Evolutionary conservation across 2,797 vertebrate genomes (phyloP), one percentile per base, ranked within the genome.

Genomic region (Microchirus variegatus): DNA sequence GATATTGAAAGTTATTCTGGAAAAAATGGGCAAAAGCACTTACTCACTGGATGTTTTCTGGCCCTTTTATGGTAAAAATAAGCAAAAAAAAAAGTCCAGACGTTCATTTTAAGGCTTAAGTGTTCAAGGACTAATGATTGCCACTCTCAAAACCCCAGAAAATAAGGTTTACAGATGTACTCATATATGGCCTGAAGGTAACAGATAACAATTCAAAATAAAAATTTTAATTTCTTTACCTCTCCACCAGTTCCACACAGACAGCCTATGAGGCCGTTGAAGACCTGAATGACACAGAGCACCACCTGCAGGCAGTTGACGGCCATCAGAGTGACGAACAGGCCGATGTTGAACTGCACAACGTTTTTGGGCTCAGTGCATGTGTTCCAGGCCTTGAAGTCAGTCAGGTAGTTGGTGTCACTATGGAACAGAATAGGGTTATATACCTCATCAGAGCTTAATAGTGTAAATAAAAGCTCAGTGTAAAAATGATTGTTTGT

Each of bases 231-330:
- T 26, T 3, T 26, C 7, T 10, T 4, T 46, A 17, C 49, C 1
- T 43, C 10, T n/a, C 17, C 22, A 10, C 91, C 90, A 62, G 87
- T 81, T 62, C 92, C 93, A 48, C 84, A 93, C 49, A 94, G 36
- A 59, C 93, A 94, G 17, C 93, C 93, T 0, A 88, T 47, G 2
- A 94, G 75, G 6, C 93, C 90, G 14, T 93, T 94, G 80, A 94
- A 59, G 66, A 89, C 75, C 84, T 94, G 92, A n/a, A 59, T 2
- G 37, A 35, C 62, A 31, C 92, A 93, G 38, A 95, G 85, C 45
- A 91, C 6, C 31, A 74, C 7, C 78, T 94, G 87, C 67, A 92
- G 18, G 3, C 10, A 1, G 26, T 88, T 85, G 22, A 69, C 58
- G 4, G 52, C 78, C 63, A 90, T n/a, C 68, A 93, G 77, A 3